These are phyloP conservation scores for Grammomys dolichurus DNA, from an alignment of 2,113 vertebrate species.

Conservation along the genomic window DNA sequence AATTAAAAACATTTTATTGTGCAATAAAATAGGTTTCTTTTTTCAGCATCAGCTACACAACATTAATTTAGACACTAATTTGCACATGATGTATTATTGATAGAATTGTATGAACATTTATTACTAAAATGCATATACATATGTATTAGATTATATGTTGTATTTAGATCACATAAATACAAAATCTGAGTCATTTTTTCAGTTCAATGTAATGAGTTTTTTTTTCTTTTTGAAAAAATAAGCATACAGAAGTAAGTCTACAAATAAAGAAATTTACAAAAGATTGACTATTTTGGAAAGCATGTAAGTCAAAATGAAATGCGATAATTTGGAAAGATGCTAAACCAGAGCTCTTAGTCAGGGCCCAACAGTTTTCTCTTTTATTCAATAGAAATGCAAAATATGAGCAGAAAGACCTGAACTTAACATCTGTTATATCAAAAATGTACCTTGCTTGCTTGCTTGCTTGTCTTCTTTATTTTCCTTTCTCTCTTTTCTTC, in stretches of 20 bases:
- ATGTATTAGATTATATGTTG: slow-evolving; percentile 52
- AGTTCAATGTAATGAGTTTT: slow-evolving; percentile 67
- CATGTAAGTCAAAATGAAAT: slow-evolving; percentile 3
- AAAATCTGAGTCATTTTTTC: slow-evolving; percentile 21
- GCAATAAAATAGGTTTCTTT: slow-evolving; percentile 80
- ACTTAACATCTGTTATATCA: background rate
- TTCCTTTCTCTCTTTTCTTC: background rate
- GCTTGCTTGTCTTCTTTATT: no score
- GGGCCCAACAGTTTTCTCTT: background rate
- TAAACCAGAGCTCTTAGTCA: background rate
- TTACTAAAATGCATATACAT: slow-evolving; percentile 66
- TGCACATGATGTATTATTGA: slow-evolving; percentile 80
- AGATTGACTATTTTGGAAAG: background rate
- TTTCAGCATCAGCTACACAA: slow-evolving; percentile 74
- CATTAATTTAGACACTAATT: slow-evolving; percentile 87
- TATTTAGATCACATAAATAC: slow-evolving; percentile 50
- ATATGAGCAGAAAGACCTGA: background rate
- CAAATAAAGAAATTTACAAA: slow-evolving; percentile 27
- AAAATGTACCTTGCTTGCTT: background rate
- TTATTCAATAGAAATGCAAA: slow-evolving; percentile 46
- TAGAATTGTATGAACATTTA: slow-evolving; percentile 71
- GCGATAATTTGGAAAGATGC: background rate
- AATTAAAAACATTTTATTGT: slow-evolving; percentile 88
- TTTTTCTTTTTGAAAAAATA: slow-evolving; percentile 13
- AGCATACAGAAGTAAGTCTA: background rate